These are phyloP conservation scores for Perodicticus potto DNA, from an alignment of 2,797 vertebrate species.

Conservation along the genomic window DNA sequence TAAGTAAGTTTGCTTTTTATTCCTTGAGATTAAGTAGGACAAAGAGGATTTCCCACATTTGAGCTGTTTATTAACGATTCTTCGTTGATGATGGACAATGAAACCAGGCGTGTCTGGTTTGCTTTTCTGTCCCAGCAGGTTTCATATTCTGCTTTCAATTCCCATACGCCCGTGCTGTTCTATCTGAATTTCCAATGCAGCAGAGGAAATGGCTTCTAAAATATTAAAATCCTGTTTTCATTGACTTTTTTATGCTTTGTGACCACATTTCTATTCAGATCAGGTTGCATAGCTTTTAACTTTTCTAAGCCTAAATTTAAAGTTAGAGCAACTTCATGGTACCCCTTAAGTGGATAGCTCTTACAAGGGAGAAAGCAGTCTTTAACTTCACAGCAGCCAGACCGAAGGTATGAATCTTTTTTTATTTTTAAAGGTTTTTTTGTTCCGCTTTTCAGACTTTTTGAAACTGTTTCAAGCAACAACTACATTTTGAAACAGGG, in stretches of 20 bases:
- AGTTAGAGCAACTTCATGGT: conserved; percentile 72
- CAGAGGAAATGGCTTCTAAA: conserved; percentile 81
- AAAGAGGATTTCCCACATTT: neutral
- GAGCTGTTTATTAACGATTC: conserved; percentile 48
- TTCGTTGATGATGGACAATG: conserved; percentile 57
- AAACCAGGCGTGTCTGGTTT: conserved; percentile 41
- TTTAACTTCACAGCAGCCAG: conserved; percentile 45
- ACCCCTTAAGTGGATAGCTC: conserved; percentile 40
- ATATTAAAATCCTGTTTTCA: conserved; percentile 83
- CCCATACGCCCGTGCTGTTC: conserved; percentile 62
- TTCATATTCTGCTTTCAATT: conserved; percentile 73
- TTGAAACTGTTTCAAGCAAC: conserved; percentile 56
- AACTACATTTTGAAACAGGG: conserved; percentile 2
- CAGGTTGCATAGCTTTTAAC: conserved; percentile 77
- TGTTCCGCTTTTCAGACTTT: conserved; percentile 48
- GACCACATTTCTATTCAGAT: conserved; percentile 80
- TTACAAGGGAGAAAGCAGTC: conserved; percentile 20
- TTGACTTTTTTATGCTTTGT: conserved; percentile 76
- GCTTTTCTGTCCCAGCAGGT: conserved; percentile 59
- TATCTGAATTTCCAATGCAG: conserved; percentile 81
- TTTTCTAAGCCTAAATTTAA: conserved; percentile 75
- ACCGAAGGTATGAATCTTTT: neutral
- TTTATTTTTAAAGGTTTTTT: neutral
- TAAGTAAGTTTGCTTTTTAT: conserved; percentile 40
- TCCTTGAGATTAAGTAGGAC: conserved; percentile 41